Evolutionary conservation across 2,113 vertebrate species (phyloP).

Genomic region (Prochilodus magdalenae): DNA sequence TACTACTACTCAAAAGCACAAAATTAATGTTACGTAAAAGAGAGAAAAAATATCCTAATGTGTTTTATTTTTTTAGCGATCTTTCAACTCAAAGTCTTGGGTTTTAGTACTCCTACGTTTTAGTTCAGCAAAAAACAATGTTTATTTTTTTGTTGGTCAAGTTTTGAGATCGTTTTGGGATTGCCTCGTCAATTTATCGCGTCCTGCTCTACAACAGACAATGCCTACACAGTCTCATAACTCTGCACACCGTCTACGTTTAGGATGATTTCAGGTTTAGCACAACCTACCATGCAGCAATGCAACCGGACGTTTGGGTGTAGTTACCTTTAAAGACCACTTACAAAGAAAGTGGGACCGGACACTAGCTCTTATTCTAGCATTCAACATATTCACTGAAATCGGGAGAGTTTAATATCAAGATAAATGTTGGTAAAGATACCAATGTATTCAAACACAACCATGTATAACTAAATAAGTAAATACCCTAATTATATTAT

Average conservation of each 20-base stretch:
- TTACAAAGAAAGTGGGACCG: background rate
- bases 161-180: constrained; percentile 24
- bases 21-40: constrained; percentile 53
- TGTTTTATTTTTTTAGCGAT: background rate
- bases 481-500: constrained; percentile 47
- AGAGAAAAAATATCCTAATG: constrained; percentile 32
- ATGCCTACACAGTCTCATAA: background rate
- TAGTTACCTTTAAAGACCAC: constrained; percentile 15
- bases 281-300: background rate
- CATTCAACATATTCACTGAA: constrained; percentile 37
- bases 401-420: constrained; percentile 37
- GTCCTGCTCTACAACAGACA: background rate
- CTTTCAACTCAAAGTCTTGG: constrained; percentile 27
- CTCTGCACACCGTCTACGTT: background rate
- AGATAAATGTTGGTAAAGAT: constrained; percentile 48
- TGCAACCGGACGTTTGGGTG: background rate
- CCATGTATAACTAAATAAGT: constrained; percentile 41
- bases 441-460: constrained; percentile 37
- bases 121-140: constrained; percentile 28
- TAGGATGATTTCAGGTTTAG: background rate
- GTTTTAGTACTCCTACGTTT: constrained; percentile 36
- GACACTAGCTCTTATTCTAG: constrained; percentile 28
- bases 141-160: background rate
- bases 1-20: constrained; percentile 53
- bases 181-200: constrained; percentile 1